phyloP scores from a whole-genome alignment of 2,113 vertebrate genomes.

The Osmerus eperlanus region DNA sequence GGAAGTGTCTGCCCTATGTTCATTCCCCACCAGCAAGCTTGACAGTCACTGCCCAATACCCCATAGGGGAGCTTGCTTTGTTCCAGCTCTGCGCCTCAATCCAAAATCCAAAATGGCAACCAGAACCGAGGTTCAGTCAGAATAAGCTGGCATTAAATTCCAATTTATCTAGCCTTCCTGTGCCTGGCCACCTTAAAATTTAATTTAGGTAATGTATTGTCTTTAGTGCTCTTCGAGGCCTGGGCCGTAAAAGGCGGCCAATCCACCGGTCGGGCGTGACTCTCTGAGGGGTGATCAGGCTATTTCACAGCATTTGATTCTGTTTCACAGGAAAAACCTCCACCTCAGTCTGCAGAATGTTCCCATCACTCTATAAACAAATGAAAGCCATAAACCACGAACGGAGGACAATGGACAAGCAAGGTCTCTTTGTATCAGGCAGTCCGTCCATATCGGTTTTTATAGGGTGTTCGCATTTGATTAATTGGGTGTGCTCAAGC shows the following conservation, averaged over 20 bases:
- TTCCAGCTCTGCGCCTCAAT: too few species aligned
- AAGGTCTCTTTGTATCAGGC: slow-evolving; percentile 37
- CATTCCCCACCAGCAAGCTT: not conserved
- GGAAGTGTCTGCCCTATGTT: slow-evolving; percentile 3
- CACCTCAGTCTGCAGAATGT: slow-evolving; percentile 18
- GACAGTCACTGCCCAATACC: not conserved
- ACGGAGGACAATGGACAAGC: slow-evolving; percentile 25
- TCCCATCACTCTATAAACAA: slow-evolving; percentile 43
- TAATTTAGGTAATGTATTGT: slow-evolving; percentile 75
- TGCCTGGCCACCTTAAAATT: slow-evolving; percentile 70
- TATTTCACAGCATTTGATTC: slow-evolving; percentile 64
- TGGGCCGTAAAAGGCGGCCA: slow-evolving; percentile 58
- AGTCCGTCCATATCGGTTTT: not conserved
- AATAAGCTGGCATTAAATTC: slow-evolving; percentile 57
- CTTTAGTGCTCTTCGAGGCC: slow-evolving; percentile 69
- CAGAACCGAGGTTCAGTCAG: slow-evolving; percentile 32
- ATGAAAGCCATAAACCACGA: slow-evolving; percentile 47
- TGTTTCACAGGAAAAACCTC: slow-evolving; percentile 55
- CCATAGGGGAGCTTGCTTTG: not conserved
- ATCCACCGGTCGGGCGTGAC: slow-evolving; percentile 45
- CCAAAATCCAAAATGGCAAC: slow-evolving; percentile 41
- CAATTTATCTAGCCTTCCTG: slow-evolving; percentile 62
- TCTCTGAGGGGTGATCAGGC: slow-evolving; percentile 56
- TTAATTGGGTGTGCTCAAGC: too few species aligned
- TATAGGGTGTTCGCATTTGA: slow-evolving; percentile 4